These are phyloP conservation scores for Formica aserva DNA, from an alignment of 2,888 invertebrate species.

Conservation along the genomic window DNA sequence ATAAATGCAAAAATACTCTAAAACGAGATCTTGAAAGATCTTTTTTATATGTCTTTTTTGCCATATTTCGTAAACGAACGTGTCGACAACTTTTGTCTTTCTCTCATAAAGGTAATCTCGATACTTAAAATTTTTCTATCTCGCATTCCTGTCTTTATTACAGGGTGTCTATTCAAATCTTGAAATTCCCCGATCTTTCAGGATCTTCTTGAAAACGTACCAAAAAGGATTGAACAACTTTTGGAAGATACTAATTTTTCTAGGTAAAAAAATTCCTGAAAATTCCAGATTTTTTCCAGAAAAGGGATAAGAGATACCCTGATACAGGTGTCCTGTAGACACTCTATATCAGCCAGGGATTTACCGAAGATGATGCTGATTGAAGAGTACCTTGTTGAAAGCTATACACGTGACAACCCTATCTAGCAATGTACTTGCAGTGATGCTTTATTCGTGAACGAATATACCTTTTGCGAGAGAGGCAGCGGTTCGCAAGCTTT, in stretches of 20 bases:
- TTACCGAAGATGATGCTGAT: not conserved
- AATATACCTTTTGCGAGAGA: conserved; percentile 24
- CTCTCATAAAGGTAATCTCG: not conserved
- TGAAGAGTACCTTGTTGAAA: conserved; percentile 21
- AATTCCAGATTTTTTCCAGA: too few species aligned
- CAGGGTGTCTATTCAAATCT: too few species aligned
- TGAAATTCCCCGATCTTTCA: too few species aligned
- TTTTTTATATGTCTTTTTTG: not conserved
- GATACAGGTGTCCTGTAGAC: too few species aligned
- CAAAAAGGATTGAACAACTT: too few species aligned
- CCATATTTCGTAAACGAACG: not conserved
- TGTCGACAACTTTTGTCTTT: not conserved
- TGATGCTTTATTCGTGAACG: conserved; percentile 24
- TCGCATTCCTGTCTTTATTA: too few species aligned
- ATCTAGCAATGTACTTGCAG: conserved; percentile 23
- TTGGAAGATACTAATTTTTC: too few species aligned
- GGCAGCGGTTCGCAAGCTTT: not conserved
- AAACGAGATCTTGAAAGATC: not conserved
- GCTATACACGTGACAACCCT: conserved; percentile 24
- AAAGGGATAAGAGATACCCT: too few species aligned
- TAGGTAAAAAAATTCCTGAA: too few species aligned
- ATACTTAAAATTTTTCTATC: not conserved
- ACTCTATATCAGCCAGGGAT: not conserved
- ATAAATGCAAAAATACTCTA: not conserved
- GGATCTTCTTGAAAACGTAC: too few species aligned